Conservation (phyloP, 2,113 vertebrate species). For the Otis tarda region DNA sequence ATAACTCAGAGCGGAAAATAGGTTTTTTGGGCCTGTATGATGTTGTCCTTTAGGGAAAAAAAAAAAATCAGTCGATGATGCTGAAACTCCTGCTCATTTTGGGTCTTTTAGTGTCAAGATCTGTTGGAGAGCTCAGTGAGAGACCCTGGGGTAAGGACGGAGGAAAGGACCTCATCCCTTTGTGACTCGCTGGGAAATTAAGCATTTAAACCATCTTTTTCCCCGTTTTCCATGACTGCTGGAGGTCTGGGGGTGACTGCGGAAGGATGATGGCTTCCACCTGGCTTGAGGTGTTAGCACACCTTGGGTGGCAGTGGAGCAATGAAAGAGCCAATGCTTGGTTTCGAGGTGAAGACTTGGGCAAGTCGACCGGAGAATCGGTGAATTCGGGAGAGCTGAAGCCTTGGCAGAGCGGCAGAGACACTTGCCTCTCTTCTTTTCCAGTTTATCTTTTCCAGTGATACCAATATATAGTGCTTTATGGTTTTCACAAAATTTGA, state of each 20-base stretch:
- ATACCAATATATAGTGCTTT: background rate
- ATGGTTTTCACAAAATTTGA: background rate
- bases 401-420: background rate
- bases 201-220: background rate
- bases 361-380: rapidly evolving
- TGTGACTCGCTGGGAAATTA: background rate
- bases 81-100: background rate
- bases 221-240: background rate
- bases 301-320: background rate
- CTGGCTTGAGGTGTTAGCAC: background rate
- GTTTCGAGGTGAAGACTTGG: background rate
- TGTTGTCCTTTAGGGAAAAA: background rate
- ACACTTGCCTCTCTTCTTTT: background rate
- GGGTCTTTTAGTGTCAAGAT: background rate
- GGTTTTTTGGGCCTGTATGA: background rate
- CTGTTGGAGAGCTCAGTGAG: background rate
- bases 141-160: background rate
- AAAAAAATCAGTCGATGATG: background rate
- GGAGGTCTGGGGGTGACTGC: background rate
- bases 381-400: background rate
- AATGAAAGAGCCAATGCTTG: background rate
- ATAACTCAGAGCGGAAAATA: background rate
- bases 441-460: background rate
- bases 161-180: background rate
- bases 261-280: background rate